A percentile compares a stretch with the other conserved stretches of the same genome.
Evolutionary conservation across 2,888 invertebrate species (phyloP).

Genomic region (Parnassius mnemosyne): DNA sequence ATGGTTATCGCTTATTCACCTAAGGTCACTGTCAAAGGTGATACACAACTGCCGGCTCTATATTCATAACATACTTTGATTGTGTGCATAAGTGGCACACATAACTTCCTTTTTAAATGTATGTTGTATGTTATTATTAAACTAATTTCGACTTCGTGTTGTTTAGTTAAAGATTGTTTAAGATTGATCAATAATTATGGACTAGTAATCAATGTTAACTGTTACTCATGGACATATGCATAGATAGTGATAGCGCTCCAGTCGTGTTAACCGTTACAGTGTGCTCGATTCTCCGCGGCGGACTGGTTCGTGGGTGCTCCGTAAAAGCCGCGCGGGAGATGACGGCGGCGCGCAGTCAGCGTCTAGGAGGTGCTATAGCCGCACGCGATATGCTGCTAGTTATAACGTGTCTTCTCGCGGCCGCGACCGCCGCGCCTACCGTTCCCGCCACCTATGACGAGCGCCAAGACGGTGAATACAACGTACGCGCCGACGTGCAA

Average conservation of each 20-base stretch:
- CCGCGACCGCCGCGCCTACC: constrained; percentile 52
- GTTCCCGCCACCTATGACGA: constrained; percentile 81
- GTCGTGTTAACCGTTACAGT: constrained; percentile 73
- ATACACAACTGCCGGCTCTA: constrained; percentile 32
- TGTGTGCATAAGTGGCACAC: constrained; percentile 3
- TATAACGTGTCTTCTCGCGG: constrained; percentile 48
- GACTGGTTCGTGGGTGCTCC: constrained; percentile 66
- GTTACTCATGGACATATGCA: constrained; percentile 37
- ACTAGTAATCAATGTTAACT: constrained; percentile 29
- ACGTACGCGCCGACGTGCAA: constrained; percentile 86
- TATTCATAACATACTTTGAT: constrained; percentile 23
- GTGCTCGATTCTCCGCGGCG: constrained; percentile 65
- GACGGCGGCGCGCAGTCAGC: constrained; percentile 57
- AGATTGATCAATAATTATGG: constrained; percentile 14
- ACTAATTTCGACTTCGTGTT: neutral
- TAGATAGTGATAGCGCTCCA: constrained; percentile 45
- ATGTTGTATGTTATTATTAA: neutral
- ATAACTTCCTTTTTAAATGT: constrained; percentile 16
- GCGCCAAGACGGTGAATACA: constrained; percentile 87
- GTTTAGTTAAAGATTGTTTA: constrained; percentile 1
- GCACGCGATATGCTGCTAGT: constrained; percentile 62
- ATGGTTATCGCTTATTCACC: constrained; percentile 63
- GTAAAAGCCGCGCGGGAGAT: constrained; percentile 71
- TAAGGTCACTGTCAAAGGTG: constrained; percentile 43
- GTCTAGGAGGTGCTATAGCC: constrained; percentile 45